Base-by-base conservation (phyloP, 30 jellyfish, hydroid and myxozoan genomes). In the Aurelia sp. region DNA sequence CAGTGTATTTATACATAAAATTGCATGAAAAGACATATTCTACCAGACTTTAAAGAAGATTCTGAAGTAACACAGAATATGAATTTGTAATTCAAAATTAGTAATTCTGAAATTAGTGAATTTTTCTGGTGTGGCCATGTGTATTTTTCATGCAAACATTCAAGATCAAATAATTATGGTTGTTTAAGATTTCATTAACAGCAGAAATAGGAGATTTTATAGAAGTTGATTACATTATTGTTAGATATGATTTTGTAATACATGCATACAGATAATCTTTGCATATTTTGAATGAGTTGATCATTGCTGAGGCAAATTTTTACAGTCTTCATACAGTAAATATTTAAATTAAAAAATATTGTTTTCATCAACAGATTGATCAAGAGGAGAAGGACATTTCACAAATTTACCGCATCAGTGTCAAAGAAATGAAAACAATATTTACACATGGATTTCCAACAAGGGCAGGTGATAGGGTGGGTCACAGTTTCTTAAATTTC, bases 381-480 rank as follows among this genome's bases (percentile, higher is more conserved):
- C 93, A 84, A 44, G 62, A 73, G 6, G 79, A 71, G 47, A 27
- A 31, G 40, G 93, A 84, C 59, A 19, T 73, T 50, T 51, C 86
- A 13, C 71, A 72, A 48, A 81, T 66, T 20, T 84, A 84, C 44
- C 83, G 93, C 6, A 84, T 84, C 23, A 72, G 82, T 55, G 75
- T 84, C 62, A 84, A 73, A 52, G 93, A 84, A 31, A 84, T 84
- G 93, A 84, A 84, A 58, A 61, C 81, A 47, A 62, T 84, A 16
- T 84, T 84, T 62, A 61, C 87, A 4, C 93, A 84, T 61, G 93
- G 93, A 9, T 84, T 84, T 53, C 93, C 93, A 37, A 84, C 93
- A 30, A 84, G 93, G 74, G 22, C 20, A 52, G 63, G 59, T 9
- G 65, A 84, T 35, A 71, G 93, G 53, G 93, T 68, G 33, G 6